Evolutionary conservation across 1,140 invertebrate species (phyloP).

Genomic region (Telenomus remus): DNA sequence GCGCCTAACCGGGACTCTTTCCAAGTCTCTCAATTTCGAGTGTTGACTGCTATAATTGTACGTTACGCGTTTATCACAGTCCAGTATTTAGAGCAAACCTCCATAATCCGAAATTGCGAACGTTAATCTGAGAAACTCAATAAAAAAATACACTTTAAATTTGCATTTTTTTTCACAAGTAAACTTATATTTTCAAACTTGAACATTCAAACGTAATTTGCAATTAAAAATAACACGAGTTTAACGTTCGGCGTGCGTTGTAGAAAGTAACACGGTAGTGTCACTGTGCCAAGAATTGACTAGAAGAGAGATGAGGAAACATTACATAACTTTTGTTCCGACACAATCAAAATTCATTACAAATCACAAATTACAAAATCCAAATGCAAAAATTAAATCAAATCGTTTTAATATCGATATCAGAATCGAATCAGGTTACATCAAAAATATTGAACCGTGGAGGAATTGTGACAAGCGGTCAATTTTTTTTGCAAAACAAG

Average conservation of each 20-base stretch:
- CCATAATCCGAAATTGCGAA: constrained; percentile 24
- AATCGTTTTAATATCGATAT: neutral
- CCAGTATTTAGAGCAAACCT: constrained; percentile 39
- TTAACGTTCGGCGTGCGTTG: neutral
- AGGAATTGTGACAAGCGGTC: too few relatives aligned
- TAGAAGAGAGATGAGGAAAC: neutral
- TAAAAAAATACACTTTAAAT: constrained; percentile 30
- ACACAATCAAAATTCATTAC: too few relatives aligned
- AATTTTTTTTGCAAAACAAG: constrained; percentile 3
- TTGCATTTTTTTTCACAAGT: neutral
- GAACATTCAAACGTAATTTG: neutral
- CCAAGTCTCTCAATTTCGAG: constrained; percentile 26
- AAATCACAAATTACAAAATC: too few relatives aligned
- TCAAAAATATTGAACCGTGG: neutral
- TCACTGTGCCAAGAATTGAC: neutral
- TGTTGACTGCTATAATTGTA: constrained; percentile 51
- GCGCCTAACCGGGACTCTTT: constrained; percentile 19
- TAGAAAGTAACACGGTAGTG: constrained; percentile 5
- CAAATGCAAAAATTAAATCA: too few relatives aligned
- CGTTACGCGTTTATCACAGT: constrained; percentile 29
- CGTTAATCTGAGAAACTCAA: constrained; percentile 10
- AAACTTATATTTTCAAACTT: neutral
- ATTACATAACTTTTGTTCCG: neutral
- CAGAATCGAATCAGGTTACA: neutral
- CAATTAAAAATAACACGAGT: neutral